Base-by-base conservation (phyloP, 2,113 vertebrate species). In the Paratilapia polleni region DNA sequence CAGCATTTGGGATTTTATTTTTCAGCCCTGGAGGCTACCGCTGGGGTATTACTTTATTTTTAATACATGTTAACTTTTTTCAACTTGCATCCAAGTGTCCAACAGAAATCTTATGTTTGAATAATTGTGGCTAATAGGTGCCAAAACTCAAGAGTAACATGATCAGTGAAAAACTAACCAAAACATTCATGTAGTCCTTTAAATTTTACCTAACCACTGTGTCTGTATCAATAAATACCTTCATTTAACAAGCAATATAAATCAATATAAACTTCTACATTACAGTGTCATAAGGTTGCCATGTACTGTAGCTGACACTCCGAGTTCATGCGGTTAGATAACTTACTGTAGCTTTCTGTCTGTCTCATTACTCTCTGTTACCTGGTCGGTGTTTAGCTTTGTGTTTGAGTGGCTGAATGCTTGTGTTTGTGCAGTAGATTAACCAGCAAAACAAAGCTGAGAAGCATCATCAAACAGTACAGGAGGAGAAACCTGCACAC, bases 351-450 rank as follows among this genome's bases (percentile, higher is more conserved):
- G 77, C 80, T 85, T 13, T 12, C 34, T 17, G 52, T 81, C 85
- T 17, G 60, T 83, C 36, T 36, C 68, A 73, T 14, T 34, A 49
- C 47, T 49, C 47, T 17, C 43, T 14, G 47, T 49, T 49, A 24
- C 13, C 7, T 31, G 38, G 36, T 85, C 79, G 4, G 4, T 77
- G 63, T 81, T n/a, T 78, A 80, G 54, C 84, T 81, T 60, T 20
- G 54, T 85, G 79, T 89, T 10, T 22, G 56, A 85, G 58, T 9
- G 34, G 66, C 81, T 60, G 43, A 10, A 77, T 19, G 41, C 83
- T 87, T 54, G 28, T 85, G 61, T 86, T 73, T 19, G 81, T 91
- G 86, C 80, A 7, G 62, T 87, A 88, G 91, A 81, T 83, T 87
- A 92, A 62, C 41, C 43, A 31, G 19, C 26, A 17, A 20, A 70